Evolutionary conservation across 1,140 invertebrate genomes (phyloP), one percentile per base, ranked within the genome.

Genomic region (Calliopsis andreniformis): DNA sequence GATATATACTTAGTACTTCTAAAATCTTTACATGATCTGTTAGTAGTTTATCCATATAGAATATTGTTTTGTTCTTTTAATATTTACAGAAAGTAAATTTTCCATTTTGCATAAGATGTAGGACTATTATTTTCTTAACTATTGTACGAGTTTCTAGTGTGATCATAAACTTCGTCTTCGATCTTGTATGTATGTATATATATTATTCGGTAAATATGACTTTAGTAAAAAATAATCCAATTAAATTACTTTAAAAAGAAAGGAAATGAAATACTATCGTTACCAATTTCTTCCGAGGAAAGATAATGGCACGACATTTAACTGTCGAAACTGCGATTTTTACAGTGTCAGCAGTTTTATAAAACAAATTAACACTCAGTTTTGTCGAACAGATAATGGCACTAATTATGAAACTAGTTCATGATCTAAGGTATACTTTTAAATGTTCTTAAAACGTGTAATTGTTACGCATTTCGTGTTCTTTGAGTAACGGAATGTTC

Each of bases 41-140:
- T 80, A 86, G 80, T 87, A 75, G 28, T 39, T 76, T 53, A 80
- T 58, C 59, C 76, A 42, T 61, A 71, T 58, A 66, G 49, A 39
- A 78, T 78, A 83, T 76, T 35, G 18, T 30, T 39, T 64, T 23
- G 16, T 84, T 66, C 64, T 76, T 86, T 85, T 62, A 84, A 39
- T 89, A 89, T 89, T 87, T 89, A 89, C 87, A 90, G 79, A 87
- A 87, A 55, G 51, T 63, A 69, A 55, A 43, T 84, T 28, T 68
- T 78, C 32, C 43, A 42, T 63, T 68, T 58, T 18, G 10, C 49
- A 23, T 62, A 39, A 73, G 59, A 76, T 75, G 59, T 32, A 61
- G 16, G 28, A 28, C 64, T 62, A 73, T 78, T 43, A 35, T 49
- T 78, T 76, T 69, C 28, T 80, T 14, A 55, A 25, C 55, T 83